Evolutionary conservation across 1,140 invertebrate genomes (phyloP), one percentile per base, ranked within the genome.

Genomic region (Atta texana): DNA sequence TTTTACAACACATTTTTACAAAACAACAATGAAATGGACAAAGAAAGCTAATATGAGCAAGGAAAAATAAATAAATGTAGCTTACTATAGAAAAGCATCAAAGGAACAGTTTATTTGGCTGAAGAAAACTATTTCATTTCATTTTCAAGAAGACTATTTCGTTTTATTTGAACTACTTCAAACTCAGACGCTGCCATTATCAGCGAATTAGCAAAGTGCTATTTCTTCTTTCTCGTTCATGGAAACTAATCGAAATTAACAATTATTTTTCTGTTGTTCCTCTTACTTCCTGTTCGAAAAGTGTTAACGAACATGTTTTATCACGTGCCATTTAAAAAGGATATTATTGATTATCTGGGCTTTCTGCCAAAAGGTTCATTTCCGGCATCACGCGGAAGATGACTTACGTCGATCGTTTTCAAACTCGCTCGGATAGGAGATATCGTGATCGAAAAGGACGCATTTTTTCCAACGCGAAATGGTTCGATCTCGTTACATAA

Each of bases 301-400:
- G 39, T 44, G 53, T 76, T 74, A 82, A 82, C 78, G 49, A 84
- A 34, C 39, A 53, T 72, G 31, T 87, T 87, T 87, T 82, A 82
- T 72, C 39, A 63, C 76, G 44, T 51, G 44, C 51, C 34, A 44
- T 69, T 82, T 39, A 49, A 51, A 44, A 81, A 59, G 57, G 28
- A 7, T 87, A 66, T 87, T 87, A 84, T 87, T 74, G 85, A 87
- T 87, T 87, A 49, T 55, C 31, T 57, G 68, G 85, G 85, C 85
- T 84, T 57, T 63, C 68, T 84, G 85, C 85, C 85, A 87, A 84
- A 84, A 84, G 18, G 14, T 87, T 87, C 61, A 84, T 87, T 87
- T 84, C 85, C 63, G 64, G 76, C 55, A 68, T 59, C 76, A 82
- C 31, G 59, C 53, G n/a, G 51, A 84, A 66, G 68, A 77, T 77